phyloP scores from a whole-genome alignment of 2,888 invertebrate genomes.

The Pheosia tremula region DNA sequence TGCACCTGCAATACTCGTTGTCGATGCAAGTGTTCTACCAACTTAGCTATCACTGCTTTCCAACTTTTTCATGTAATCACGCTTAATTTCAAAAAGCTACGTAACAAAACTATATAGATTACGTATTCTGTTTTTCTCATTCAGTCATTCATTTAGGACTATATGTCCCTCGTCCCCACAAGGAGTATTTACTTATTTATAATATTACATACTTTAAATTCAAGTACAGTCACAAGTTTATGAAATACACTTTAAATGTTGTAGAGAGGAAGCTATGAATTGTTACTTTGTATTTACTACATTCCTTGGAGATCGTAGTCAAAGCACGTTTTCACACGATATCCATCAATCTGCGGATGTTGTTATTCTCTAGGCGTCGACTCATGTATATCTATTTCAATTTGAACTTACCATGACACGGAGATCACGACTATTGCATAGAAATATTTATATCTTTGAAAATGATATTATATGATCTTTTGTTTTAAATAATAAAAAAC shows the following conservation, averaged over 20 bases:
- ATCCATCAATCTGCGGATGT: conserved; percentile 40
- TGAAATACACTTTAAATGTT: background rate
- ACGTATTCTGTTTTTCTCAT: too few relatives aligned
- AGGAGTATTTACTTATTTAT: background rate
- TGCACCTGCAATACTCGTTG: too few relatives aligned
- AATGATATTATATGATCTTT: too few relatives aligned
- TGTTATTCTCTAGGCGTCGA: conserved; percentile 34
- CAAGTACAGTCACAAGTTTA: background rate
- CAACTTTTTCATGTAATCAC: too few relatives aligned
- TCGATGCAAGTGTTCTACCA: too few relatives aligned
- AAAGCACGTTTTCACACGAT: conserved; percentile 38
- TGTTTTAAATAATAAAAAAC: too few relatives aligned
- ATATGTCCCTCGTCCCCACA: too few relatives aligned
- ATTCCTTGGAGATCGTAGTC: conserved; percentile 16
- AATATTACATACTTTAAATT: background rate
- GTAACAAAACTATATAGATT: too few relatives aligned
- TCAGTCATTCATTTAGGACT: too few relatives aligned
- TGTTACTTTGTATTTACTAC: conserved; percentile 9
- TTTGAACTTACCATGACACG: conserved; percentile 29
- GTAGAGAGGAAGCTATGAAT: conserved; percentile 9
- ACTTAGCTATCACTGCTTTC: too few relatives aligned
- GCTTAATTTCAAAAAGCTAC: too few relatives aligned
- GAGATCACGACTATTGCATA: conserved; percentile 21
- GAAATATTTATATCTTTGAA: conserved; percentile 10
- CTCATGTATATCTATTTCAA: conserved; percentile 25